Percentiles rank a stretch among this genome's conserved stretches.
These are phyloP conservation scores for Meriones unguiculatus DNA, from an alignment of 2,113 vertebrate species.

Conservation along the genomic window DNA sequence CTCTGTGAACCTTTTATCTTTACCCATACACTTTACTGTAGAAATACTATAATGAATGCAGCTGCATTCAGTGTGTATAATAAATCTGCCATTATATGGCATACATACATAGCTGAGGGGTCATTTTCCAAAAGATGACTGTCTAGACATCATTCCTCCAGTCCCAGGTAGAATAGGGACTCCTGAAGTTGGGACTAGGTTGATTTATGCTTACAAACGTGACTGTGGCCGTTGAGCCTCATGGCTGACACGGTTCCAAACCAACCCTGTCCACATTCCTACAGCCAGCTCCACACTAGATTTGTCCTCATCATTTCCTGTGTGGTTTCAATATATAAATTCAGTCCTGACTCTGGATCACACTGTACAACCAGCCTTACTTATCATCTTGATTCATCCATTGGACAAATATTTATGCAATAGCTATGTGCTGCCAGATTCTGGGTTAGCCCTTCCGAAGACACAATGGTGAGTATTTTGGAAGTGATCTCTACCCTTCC, in stretches of 20 bases:
- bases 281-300: not conserved
- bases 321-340: slow-evolving; percentile 34
- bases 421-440: slow-evolving; percentile 58
- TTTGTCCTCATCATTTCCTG: slow-evolving; percentile 43
- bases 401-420: slow-evolving; percentile 72
- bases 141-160: not conserved
- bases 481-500: slow-evolving; percentile 48
- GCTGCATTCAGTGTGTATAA: not conserved
- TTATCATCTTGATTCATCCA: slow-evolving; percentile 59
- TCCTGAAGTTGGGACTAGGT: slow-evolving; percentile 2
- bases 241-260: slow-evolving; percentile 31
- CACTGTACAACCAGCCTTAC: slow-evolving; percentile 38
- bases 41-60: not conserved
- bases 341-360: not conserved
- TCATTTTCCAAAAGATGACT: not conserved
- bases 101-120: not conserved
- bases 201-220: slow-evolving; percentile 57
- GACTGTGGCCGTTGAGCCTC: slow-evolving; percentile 25
- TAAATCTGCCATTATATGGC: not conserved
- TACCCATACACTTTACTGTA: not conserved
- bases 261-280: not conserved
- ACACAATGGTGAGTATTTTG: slow-evolving; percentile 41
- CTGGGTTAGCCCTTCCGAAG: slow-evolving; percentile 10
- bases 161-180: not conserved
- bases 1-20: not conserved